Conservation (phyloP, 2,888 invertebrate species). For the Tachina grossa region DNA sequence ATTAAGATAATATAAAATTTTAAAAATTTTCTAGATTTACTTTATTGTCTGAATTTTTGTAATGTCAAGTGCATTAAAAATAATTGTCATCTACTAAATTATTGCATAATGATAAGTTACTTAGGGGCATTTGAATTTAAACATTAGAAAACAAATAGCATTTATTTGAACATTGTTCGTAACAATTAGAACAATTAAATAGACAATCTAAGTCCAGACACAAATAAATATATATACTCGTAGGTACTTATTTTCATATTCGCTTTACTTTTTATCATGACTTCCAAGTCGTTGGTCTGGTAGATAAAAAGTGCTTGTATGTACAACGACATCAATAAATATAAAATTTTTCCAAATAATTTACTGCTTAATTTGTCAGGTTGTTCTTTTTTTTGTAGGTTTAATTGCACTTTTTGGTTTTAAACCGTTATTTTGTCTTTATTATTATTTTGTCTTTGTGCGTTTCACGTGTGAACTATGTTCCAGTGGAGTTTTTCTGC, state of each 20-base stretch:
- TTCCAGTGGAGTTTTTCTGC: slow-evolving; percentile 7
- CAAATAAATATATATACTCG: background rate
- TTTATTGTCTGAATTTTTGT: background rate
- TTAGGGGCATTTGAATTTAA: slow-evolving; percentile 61
- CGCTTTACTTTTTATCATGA: background rate
- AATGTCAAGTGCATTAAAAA: slow-evolving; percentile 56
- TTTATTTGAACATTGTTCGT: background rate
- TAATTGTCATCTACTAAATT: slow-evolving; percentile 47
- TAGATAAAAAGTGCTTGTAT: background rate
- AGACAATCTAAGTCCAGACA: background rate
- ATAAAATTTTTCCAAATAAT: slow-evolving; percentile 29
- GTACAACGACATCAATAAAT: slow-evolving; percentile 4
- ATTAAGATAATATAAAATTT: background rate
- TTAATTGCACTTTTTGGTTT: slow-evolving; percentile 46
- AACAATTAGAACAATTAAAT: slow-evolving; percentile 37
- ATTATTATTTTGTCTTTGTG: background rate
- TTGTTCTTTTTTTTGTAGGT: slow-evolving; percentile 38
- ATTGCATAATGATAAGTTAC: slow-evolving; percentile 51
- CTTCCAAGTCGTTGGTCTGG: background rate
- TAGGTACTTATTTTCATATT: slow-evolving; percentile 2
- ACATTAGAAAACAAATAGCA: slow-evolving; percentile 19
- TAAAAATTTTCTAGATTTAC: background rate
- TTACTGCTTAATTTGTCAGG: slow-evolving; percentile 57
- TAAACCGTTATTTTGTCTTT: slow-evolving; percentile 53
- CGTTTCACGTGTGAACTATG: slow-evolving; percentile 59